Evolutionary conservation across 2,888 invertebrate species (phyloP).

Genomic region (Acanthoscelides obtectus): DNA sequence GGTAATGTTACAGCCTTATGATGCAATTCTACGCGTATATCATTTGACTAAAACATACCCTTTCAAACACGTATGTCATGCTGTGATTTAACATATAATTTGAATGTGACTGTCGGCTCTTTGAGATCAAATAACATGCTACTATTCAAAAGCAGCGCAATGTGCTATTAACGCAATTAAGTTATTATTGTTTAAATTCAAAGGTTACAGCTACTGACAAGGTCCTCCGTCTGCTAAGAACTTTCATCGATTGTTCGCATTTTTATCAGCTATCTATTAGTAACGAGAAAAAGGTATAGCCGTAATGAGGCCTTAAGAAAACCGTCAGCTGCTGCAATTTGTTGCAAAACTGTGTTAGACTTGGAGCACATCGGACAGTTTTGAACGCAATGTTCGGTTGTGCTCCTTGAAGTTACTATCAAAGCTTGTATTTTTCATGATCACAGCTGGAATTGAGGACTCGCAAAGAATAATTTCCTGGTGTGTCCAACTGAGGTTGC

Average conservation of each 20-base stretch:
- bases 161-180: background rate
- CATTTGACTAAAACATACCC: background rate
- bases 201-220: background rate
- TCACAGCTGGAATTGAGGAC: too few species aligned
- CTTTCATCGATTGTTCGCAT: background rate
- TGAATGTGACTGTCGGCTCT: background rate
- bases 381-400: too few species aligned
- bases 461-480: too few species aligned
- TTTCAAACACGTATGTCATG: background rate
- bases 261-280: background rate
- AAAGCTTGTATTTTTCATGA: too few species aligned
- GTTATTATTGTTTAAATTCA: background rate
- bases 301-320: background rate
- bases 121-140: background rate
- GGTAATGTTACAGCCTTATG: too few species aligned
- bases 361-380: too few species aligned
- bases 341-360: too few species aligned
- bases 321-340: background rate
- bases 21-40: too few species aligned
- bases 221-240: background rate
- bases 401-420: too few species aligned
- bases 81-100: background rate
- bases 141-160: background rate
- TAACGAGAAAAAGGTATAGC: background rate
- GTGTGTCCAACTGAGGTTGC: too few species aligned